Conservation (phyloP, 2,113 vertebrate species). For the Labeo catla region DNA sequence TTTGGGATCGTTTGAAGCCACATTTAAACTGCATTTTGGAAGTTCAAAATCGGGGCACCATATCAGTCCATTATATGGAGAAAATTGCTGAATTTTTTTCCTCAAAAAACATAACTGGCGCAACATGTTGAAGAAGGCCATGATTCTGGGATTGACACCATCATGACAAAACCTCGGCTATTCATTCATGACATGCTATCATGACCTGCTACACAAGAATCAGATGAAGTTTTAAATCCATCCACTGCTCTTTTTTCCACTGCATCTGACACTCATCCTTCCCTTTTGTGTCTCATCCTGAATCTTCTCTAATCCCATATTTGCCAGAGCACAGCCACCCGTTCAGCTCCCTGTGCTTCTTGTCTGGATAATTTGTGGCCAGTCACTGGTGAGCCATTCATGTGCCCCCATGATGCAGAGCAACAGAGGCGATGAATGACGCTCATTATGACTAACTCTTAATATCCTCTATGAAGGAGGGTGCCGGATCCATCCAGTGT, state of each 20-base stretch:
- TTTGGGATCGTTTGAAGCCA: too few species aligned
- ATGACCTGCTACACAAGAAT: slow-evolving; percentile 66
- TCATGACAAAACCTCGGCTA: slow-evolving; percentile 8
- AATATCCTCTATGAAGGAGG: slow-evolving; percentile 56
- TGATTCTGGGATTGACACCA: background rate
- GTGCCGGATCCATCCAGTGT: background rate
- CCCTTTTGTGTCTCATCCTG: slow-evolving; percentile 67
- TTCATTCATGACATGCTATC: slow-evolving; percentile 72
- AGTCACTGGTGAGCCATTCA: slow-evolving; percentile 69
- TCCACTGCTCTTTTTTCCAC: slow-evolving; percentile 66
- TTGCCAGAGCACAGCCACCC: slow-evolving; percentile 67
- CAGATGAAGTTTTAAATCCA: slow-evolving; percentile 72
- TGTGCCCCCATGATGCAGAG: slow-evolving; percentile 49
- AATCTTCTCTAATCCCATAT: slow-evolving; percentile 70
- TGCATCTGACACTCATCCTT: slow-evolving; percentile 68
- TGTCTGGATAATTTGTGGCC: slow-evolving; percentile 69
- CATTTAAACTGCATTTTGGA: too few species aligned
- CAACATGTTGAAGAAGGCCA: background rate
- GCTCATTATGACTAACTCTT: slow-evolving; percentile 51
- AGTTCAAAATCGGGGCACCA: too few species aligned
- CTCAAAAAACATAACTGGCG: too few species aligned
- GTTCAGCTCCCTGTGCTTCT: slow-evolving; percentile 63
- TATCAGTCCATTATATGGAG: too few species aligned
- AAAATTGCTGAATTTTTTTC: too few species aligned
- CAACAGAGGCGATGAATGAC: slow-evolving; percentile 1